These are phyloP conservation scores for Ctenopoma multispine DNA, from an alignment of 2,797 vertebrate genomes.

Conservation along the genomic window DNA sequence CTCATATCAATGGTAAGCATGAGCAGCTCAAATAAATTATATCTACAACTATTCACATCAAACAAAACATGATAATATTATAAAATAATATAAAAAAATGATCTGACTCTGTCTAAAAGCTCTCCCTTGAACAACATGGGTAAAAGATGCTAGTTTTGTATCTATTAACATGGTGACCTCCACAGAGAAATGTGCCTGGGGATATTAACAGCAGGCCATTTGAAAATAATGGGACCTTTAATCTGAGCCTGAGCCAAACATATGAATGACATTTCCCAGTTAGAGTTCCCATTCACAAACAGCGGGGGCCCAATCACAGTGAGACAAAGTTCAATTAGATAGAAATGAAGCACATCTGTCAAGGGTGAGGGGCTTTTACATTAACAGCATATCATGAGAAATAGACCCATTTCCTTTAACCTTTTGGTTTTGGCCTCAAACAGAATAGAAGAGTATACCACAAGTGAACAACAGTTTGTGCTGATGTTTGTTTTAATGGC, in stretches of 20 bases:
- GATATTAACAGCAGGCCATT: conserved; percentile 66
- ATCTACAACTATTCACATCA: conserved; percentile 17
- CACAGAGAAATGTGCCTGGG: conserved; percentile 59
- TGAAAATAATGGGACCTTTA: conserved; percentile 76
- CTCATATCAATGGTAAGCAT: neutral
- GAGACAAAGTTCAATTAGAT: conserved; percentile 69
- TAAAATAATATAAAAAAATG: too few species aligned
- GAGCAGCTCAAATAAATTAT: neutral
- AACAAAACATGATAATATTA: conserved; percentile 9
- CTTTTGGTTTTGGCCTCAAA: conserved; percentile 25
- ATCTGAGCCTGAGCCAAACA: conserved; percentile 72
- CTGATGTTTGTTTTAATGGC: too few species aligned
- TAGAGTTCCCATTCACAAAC: conserved; percentile 72
- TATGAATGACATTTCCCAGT: conserved; percentile 75
- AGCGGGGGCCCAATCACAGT: conserved; percentile 74
- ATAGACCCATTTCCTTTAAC: conserved; percentile 26
- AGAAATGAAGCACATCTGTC: conserved; percentile 73
- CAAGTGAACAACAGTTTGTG: neutral
- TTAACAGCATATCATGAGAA: conserved; percentile 26
- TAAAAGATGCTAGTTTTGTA: conserved; percentile 56
- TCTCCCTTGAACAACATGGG: conserved; percentile 40
- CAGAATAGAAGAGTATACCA: neutral
- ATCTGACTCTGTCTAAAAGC: conserved; percentile 37
- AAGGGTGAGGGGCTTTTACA: conserved; percentile 47
- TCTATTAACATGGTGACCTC: conserved; percentile 75